phyloP scores from a whole-genome alignment of 1,140 invertebrate species.

The Diabrotica virgifera region DNA sequence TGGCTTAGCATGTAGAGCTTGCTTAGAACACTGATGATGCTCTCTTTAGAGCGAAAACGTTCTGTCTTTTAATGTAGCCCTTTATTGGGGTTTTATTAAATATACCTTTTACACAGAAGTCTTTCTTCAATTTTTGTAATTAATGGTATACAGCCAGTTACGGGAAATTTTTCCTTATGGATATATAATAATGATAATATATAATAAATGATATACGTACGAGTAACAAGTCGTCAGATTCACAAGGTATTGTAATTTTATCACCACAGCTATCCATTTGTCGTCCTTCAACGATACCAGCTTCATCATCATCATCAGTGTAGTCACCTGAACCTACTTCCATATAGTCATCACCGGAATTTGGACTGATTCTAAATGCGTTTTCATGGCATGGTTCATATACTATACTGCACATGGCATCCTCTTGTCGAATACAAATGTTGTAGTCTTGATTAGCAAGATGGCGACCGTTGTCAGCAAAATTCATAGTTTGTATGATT shows the following conservation, averaged over 20 bases:
- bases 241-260: conserved; percentile 74
- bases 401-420: conserved; percentile 69
- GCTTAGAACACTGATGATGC: no score
- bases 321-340: conserved; percentile 53
- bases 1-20: no score
- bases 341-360: conserved; percentile 37
- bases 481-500: conserved; percentile 72
- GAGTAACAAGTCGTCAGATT: conserved; percentile 76
- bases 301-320: conserved; percentile 25
- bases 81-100: no score
- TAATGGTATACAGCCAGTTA: no score
- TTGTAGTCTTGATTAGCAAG: conserved; percentile 75
- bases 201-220: conserved; percentile 54
- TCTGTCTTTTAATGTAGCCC: no score
- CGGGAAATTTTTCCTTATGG: no score
- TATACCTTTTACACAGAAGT: no score
- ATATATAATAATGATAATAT: no score
- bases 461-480: conserved; percentile 73
- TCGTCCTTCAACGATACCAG: conserved; percentile 22
- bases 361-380: conserved; percentile 73
- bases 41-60: no score
- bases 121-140: no score
- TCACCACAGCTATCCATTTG: conserved; percentile 59
- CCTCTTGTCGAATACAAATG: conserved; percentile 70
- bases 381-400: conserved; percentile 72